A percentile compares a stretch with the other conserved stretches of the same genome.
phyloP scores from a whole-genome alignment of 2,113 vertebrate genomes.

The Shinisaurus crocodilurus region DNA sequence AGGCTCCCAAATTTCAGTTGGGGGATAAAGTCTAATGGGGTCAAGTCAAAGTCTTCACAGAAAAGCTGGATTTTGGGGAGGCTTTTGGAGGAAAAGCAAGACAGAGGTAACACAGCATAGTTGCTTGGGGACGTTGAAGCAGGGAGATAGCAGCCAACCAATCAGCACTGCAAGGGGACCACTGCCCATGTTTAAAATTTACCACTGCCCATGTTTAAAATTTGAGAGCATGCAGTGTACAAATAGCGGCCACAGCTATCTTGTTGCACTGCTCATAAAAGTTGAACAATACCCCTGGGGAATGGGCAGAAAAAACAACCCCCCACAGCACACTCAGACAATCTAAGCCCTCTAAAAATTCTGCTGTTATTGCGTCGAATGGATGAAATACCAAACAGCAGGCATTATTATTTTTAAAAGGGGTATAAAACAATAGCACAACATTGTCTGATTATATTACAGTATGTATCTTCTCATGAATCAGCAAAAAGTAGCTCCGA shows the following conservation, averaged over 20 bases:
- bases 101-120: neutral
- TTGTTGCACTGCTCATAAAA: conserved; percentile 47
- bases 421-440: conserved; percentile 77
- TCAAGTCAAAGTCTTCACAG: neutral
- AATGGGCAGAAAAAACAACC: conserved; percentile 13
- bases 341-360: conserved; percentile 58
- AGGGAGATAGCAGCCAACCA: no score
- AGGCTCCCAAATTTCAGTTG: neutral
- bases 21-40: neutral
- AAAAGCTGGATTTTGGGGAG: neutral
- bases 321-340: neutral
- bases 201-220: neutral
- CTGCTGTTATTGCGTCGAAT: conserved; percentile 61
- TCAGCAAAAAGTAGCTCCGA: conserved; percentile 82
- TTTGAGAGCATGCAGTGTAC: neutral
- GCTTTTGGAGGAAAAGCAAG: neutral
- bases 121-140: neutral
- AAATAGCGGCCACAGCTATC: conserved; percentile 4
- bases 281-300: conserved; percentile 44
- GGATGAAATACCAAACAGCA: conserved; percentile 74
- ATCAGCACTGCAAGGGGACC: neutral
- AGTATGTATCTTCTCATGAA: conserved; percentile 80
- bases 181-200: no score
- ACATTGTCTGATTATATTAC: conserved; percentile 77
- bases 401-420: conserved; percentile 75